Base-by-base conservation (phyloP, 2,888 invertebrate species). In the Plusia festucae region DNA sequence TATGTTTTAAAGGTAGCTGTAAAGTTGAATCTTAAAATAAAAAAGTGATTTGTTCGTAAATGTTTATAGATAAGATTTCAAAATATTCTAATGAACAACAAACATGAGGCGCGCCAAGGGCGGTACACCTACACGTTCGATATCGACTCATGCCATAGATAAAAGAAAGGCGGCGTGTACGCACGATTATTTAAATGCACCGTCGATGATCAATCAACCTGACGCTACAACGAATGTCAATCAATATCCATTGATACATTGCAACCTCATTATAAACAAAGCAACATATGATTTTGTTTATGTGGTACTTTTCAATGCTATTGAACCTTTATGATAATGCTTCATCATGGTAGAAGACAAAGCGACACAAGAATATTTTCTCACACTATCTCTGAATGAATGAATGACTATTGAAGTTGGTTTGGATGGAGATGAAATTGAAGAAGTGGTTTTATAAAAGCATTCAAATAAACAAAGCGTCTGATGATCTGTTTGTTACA, bases 51-150 rank as follows among this genome's bases (percentile, higher is more conserved):
- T 77, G 71, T 76, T 76, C 67, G 46, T 77, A 55, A 74, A 76
- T 81, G 69, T 82, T 73, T 71, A 68, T 70, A 72, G 75, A 84
- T 79, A 75, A 78, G 70, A 77, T 76, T 83, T 78, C 69, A 73
- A 79, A 80, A 81, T 78, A 71, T 65, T 83, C 65, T 81, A 83
- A 82, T 79, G 80, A 79, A 81, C 75, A 81, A 74, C 81, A 78
- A 83, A 82, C 76, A 80, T 60, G 69, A 82, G 81, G 79, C 75
- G 76, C 78, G 69, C 82, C 86, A 87, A 86, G 84, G 85, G 86
- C 87, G 84, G 81, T 84, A 82, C 83, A 80, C 84, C 84, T 81
- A 84, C 86, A 78, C 65, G 76, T 62, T 78, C 74, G 72, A 76
- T 81, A 84, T 77, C 79, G 65, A 78, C 82, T 73, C 63, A 71